These are phyloP conservation scores for Cyanoliseus patagonus DNA, from an alignment of 2,113 vertebrate genomes.

Conservation along the genomic window DNA sequence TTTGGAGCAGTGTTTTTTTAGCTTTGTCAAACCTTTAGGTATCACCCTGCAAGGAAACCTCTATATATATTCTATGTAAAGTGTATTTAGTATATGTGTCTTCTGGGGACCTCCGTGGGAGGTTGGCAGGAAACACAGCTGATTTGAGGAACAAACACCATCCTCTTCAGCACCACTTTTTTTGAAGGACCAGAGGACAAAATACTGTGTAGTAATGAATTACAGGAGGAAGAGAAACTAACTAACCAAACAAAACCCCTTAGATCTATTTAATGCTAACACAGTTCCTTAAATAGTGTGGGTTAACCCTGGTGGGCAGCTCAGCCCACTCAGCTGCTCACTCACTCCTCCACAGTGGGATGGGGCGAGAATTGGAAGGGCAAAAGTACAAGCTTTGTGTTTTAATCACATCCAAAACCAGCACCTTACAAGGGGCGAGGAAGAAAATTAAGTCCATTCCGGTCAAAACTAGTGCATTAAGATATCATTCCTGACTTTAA, in stretches of 20 bases:
- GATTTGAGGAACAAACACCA: neutral
- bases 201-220: neutral
- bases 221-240: neutral
- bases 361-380: neutral
- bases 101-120: neutral
- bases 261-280: neutral
- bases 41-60: neutral
- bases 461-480: neutral
- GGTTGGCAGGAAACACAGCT: neutral
- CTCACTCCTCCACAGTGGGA: accelerated
- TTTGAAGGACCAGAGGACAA: neutral
- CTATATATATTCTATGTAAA: neutral
- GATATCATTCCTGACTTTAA: neutral
- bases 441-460: neutral
- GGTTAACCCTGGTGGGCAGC: neutral
- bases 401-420: neutral
- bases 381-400: neutral
- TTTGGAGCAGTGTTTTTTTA: neutral
- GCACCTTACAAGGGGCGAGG: neutral
- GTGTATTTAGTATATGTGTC: neutral
- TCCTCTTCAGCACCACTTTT: neutral
- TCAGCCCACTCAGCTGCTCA: accelerated
- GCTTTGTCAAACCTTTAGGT: neutral
- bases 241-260: neutral
- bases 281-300: neutral